Evolutionary conservation across 1,140 invertebrate species (phyloP).

Genomic region (Cyrtorhinus lividipennis): DNA sequence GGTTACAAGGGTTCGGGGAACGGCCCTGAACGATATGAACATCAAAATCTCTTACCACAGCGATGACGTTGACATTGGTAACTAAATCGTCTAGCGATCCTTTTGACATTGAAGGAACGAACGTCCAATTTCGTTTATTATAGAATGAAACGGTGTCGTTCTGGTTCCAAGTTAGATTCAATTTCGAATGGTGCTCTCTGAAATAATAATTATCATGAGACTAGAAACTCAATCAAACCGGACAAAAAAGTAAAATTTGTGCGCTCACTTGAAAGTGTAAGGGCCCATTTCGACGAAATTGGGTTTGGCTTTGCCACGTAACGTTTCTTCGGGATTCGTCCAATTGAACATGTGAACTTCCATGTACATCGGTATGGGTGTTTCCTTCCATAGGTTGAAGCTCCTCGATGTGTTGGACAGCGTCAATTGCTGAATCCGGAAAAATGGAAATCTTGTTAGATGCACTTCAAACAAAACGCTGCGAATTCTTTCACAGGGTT

Average conservation of each 20-base stretch:
- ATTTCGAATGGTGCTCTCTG: constrained; percentile 50
- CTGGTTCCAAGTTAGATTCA: constrained; percentile 45
- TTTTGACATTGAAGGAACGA: constrained; percentile 51
- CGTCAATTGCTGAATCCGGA: constrained; percentile 26
- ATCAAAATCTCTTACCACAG: constrained; percentile 68
- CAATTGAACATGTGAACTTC: constrained; percentile 67
- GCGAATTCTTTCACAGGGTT: no score
- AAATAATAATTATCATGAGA: no score
- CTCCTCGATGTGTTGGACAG: constrained; percentile 27
- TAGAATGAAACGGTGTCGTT: constrained; percentile 70
- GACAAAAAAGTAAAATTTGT: not conserved
- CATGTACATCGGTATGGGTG: constrained; percentile 61
- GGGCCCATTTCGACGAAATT: constrained; percentile 55
- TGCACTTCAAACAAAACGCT: no score
- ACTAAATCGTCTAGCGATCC: constrained; percentile 59
- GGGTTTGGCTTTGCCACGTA: constrained; percentile 35
- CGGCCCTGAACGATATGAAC: no score
- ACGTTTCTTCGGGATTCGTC: constrained; percentile 51
- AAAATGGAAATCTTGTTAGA: no score
- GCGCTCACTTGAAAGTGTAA: constrained; percentile 42
- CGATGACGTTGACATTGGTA: constrained; percentile 64
- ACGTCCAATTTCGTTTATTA: constrained; percentile 57
- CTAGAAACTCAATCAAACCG: not conserved
- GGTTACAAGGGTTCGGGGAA: no score
- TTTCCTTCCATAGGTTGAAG: constrained; percentile 53